A percentile compares a stretch with the other conserved stretches of the same genome.
Evolutionary conservation across 2,797 vertebrate genomes (phyloP).

Genomic region (Acestrorhynchus altus): DNA sequence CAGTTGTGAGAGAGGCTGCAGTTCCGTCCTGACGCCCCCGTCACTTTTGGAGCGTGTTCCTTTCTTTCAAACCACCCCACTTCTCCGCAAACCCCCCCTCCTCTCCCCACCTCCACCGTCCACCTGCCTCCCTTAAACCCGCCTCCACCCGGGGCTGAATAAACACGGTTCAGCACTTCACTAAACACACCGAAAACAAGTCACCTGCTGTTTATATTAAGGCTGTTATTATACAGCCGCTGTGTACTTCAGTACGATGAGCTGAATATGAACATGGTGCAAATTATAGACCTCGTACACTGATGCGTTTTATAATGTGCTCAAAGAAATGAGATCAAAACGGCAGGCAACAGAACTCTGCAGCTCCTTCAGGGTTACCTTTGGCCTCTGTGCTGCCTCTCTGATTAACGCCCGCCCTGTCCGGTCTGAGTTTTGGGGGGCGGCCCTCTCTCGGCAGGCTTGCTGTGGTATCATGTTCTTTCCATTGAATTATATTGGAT

Average conservation of each 20-base stretch:
- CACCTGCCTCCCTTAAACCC: constrained; percentile 45
- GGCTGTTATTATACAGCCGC: neutral
- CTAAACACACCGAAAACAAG: neutral
- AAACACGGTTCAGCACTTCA: neutral
- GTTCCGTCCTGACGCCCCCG: constrained; percentile 68
- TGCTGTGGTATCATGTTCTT: no score
- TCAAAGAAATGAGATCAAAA: no score
- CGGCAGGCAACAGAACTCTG: no score
- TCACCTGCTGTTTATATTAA: neutral
- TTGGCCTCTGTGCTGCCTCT: no score
- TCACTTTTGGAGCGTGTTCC: constrained; percentile 79
- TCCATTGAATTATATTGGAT: no score
- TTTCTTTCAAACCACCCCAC: constrained; percentile 70
- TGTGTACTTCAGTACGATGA: neutral
- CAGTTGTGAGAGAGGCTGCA: constrained; percentile 66
- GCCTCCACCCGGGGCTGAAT: constrained; percentile 39
- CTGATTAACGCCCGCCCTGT: no score
- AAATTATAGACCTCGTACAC: constrained; percentile 42
- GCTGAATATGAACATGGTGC: neutral
- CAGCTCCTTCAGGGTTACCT: no score
- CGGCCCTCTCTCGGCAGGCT: no score
- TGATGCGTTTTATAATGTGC: constrained; percentile 8
- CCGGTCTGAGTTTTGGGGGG: no score
- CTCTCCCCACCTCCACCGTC: constrained; percentile 35
- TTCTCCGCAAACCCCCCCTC: constrained; percentile 37